Conservation (phyloP, 2,113 vertebrate genomes). For the Axis porcinus region DNA sequence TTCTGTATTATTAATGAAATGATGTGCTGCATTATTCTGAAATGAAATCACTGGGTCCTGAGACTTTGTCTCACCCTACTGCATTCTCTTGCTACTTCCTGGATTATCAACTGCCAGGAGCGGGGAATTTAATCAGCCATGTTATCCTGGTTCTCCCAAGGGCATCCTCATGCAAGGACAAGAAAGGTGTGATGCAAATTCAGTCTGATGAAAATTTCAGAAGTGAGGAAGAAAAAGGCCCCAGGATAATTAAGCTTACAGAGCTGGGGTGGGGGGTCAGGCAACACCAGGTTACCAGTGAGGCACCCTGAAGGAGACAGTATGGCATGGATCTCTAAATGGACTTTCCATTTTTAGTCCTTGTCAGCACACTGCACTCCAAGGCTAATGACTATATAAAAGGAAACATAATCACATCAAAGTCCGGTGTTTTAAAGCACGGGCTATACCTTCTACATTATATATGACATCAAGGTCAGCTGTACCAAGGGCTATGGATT, state of each 20-base stretch:
- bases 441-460: neutral
- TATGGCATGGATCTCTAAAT: neutral
- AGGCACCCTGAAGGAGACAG: neutral
- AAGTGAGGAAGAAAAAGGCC: neutral
- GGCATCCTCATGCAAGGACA: neutral
- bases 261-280: neutral
- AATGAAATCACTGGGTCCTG: neutral
- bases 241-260: neutral
- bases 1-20: neutral
- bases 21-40: neutral
- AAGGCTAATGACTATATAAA: neutral
- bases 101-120: neutral
- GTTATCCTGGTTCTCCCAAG: neutral
- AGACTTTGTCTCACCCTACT: neutral
- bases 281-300: neutral
- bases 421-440: neutral
- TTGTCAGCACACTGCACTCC: neutral
- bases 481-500: neutral
- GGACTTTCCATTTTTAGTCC: neutral
- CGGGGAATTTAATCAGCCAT: neutral
- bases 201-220: neutral
- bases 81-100: slow-evolving; percentile 4
- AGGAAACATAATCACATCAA: neutral
- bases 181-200: neutral
- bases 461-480: neutral